A percentile compares a stretch with the other conserved stretches of the same genome.
phyloP scores from a whole-genome alignment of 2,113 vertebrate genomes.

The Ariopsis seemanni region DNA sequence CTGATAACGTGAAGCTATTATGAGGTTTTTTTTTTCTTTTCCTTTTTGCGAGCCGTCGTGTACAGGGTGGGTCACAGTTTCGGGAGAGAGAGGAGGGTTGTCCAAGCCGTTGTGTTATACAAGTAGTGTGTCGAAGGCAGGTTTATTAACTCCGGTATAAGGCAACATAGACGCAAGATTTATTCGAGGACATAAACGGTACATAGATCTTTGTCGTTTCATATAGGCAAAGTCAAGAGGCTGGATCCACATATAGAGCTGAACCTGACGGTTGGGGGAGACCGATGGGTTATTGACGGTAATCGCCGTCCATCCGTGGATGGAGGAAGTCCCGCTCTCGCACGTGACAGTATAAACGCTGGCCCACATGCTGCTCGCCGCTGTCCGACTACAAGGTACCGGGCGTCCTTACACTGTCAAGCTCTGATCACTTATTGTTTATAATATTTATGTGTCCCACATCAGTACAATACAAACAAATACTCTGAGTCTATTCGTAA shows the following conservation, averaged over 20 bases:
- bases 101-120: neutral
- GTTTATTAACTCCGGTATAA: neutral
- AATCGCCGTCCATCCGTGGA: constrained; percentile 24
- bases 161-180: neutral
- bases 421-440: neutral
- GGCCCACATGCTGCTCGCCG: neutral
- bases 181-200: neutral
- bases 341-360: neutral
- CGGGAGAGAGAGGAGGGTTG: neutral
- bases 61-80: neutral
- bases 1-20: neutral
- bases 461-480: neutral
- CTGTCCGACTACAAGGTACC: constrained; percentile 20
- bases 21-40: neutral
- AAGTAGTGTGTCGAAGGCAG: neutral
- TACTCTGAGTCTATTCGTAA: neutral
- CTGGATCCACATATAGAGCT: neutral
- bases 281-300: neutral
- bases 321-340: neutral
- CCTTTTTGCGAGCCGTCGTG: neutral
- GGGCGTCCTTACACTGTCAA: neutral
- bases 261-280: neutral
- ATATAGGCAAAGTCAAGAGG: neutral
- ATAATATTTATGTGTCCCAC: neutral
- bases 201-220: neutral